A percentile compares a stretch with the other conserved stretches of the same genome.
phyloP scores from a whole-genome alignment of 2,797 vertebrate genomes.

The Onychomys leucogaster region DNA sequence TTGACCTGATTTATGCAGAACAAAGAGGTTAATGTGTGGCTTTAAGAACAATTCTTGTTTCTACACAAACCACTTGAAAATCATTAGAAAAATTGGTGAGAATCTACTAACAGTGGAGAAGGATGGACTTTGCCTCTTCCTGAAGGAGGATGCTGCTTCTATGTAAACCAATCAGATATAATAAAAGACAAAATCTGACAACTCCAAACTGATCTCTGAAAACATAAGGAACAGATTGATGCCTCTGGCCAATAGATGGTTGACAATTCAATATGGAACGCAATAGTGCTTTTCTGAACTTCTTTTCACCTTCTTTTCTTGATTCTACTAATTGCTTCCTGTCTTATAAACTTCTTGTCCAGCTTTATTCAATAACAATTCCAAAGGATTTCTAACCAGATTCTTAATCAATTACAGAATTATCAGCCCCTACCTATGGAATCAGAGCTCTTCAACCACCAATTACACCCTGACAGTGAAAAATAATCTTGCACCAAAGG shows the following conservation, averaged over 20 bases:
- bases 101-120: neutral
- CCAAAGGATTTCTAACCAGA: neutral
- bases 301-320: neutral
- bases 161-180: neutral
- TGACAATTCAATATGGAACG: neutral
- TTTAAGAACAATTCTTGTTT: neutral
- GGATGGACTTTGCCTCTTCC: neutral
- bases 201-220: neutral
- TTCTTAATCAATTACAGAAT: neutral
- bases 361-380: neutral
- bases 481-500: neutral
- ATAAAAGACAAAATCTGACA: neutral
- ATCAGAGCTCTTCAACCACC: neutral
- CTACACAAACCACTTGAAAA: neutral
- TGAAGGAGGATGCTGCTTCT: neutral
- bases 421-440: neutral
- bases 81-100: neutral
- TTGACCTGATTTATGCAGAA: neutral
- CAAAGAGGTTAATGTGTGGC: neutral
- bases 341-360: no score
- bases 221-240: neutral
- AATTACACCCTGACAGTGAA: neutral
- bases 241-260: neutral
- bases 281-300: neutral
- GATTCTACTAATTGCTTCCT: no score